These are phyloP conservation scores for Drosophila subpulchrella DNA, from an alignment of 1,140 invertebrate species.

Conservation along the genomic window DNA sequence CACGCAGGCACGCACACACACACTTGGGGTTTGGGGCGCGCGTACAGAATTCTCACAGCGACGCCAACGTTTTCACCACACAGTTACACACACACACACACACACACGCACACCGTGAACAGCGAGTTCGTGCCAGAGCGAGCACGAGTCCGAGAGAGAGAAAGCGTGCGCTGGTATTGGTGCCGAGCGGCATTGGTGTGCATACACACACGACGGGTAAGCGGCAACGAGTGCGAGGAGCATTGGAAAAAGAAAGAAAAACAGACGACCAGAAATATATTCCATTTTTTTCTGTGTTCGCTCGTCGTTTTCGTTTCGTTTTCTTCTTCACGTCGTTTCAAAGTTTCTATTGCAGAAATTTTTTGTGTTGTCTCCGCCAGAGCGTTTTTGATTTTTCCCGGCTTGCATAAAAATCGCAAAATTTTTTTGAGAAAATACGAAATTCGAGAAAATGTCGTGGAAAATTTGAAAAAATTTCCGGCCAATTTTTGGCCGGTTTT, in stretches of 20 bases:
- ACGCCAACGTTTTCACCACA: constrained; percentile 26
- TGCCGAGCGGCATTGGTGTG: constrained; percentile 61
- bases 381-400: constrained; percentile 63
- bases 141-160: constrained; percentile 48
- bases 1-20: constrained; percentile 20
- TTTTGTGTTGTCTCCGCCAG: constrained; percentile 71
- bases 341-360: constrained; percentile 84
- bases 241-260: constrained; percentile 84
- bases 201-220: constrained; percentile 67
- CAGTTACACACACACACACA: constrained; percentile 17
- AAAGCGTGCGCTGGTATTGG: constrained; percentile 49
- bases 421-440: constrained; percentile 69
- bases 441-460: constrained; percentile 66
- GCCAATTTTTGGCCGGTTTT: constrained; percentile 31
- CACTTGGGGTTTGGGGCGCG: constrained; percentile 47
- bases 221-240: constrained; percentile 79
- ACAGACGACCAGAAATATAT: constrained; percentile 81
- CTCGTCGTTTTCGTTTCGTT: constrained; percentile 73
- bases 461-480: constrained; percentile 72
- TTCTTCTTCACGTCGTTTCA: constrained; percentile 84
- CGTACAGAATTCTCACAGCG: constrained; percentile 43
- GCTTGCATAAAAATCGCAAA: constrained; percentile 64
- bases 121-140: constrained; percentile 37
- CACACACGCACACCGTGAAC: constrained; percentile 13
- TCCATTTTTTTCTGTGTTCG: constrained; percentile 79